Conservation (phyloP, 1,140 invertebrate genomes). For the Nephila pilipes region DNA sequence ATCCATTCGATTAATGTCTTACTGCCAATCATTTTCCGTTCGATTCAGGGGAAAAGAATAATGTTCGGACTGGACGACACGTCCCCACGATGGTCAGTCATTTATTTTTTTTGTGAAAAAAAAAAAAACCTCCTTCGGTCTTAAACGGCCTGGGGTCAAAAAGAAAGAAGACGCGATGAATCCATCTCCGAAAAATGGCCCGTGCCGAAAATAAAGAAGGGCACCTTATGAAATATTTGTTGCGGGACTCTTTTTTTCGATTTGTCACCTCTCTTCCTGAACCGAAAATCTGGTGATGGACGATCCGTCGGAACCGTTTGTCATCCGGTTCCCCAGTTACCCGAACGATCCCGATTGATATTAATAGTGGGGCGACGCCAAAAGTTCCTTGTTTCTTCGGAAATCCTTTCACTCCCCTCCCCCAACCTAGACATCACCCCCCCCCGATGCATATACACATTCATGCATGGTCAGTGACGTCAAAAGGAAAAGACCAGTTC, state of each 20-base stretch:
- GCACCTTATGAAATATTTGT: constrained; percentile 67
- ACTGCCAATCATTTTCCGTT: background rate
- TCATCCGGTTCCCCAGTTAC: constrained; percentile 54
- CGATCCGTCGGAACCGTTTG: constrained; percentile 50
- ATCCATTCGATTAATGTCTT: background rate
- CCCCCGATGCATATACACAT: background rate
- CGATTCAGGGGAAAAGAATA: background rate
- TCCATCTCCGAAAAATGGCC: background rate
- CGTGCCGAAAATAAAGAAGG: background rate
- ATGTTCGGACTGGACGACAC: background rate
- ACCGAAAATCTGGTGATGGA: constrained; percentile 60
- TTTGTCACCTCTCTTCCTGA: constrained; percentile 47
- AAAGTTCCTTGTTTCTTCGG: constrained; percentile 38
- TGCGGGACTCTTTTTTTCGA: constrained; percentile 41
- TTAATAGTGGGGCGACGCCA: constrained; percentile 26
- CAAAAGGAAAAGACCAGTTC: background rate
- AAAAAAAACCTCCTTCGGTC: background rate
- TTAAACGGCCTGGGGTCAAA: background rate
- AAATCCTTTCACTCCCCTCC: background rate
- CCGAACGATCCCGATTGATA: constrained; percentile 15
- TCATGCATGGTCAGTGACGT: constrained; percentile 5
- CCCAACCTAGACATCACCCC: too few relatives aligned
- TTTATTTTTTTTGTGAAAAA: background rate
- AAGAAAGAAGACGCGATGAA: background rate
- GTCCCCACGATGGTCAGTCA: background rate